These are phyloP conservation scores for Galaxias olidus DNA, from an alignment of 2,797 vertebrate species.

Conservation along the genomic window DNA sequence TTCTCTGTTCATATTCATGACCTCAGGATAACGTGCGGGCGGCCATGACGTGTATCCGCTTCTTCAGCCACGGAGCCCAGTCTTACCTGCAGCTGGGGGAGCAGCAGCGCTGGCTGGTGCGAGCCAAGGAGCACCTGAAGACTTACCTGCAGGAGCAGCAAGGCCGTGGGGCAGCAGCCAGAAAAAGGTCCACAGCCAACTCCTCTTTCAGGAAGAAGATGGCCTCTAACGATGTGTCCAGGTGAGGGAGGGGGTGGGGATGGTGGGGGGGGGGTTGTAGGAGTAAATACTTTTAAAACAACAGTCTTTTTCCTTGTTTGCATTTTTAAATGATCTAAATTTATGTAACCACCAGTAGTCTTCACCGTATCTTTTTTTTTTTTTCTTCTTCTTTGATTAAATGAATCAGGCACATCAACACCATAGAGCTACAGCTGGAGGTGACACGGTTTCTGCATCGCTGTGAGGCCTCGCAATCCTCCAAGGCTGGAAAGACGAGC, in stretches of 20 bases:
- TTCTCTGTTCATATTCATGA: background rate
- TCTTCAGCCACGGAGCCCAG: conserved; percentile 88
- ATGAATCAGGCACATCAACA: conserved; percentile 88
- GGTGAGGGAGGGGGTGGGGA: conserved; percentile 65
- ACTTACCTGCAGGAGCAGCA: conserved; percentile 94
- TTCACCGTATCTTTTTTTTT: background rate
- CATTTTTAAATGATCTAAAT: background rate
- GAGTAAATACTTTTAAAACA: background rate
- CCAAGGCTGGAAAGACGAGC: conserved; percentile 57
- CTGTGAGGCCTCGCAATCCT: conserved; percentile 81
- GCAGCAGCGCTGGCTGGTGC: conserved; percentile 88
- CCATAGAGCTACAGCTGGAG: conserved; percentile 95
- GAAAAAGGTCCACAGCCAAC: conserved; percentile 73
- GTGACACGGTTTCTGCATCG: conserved; percentile 93
- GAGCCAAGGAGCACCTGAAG: conserved; percentile 95
- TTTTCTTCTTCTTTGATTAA: background rate
- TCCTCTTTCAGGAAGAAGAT: conserved; percentile 92
- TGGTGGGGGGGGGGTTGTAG: background rate
- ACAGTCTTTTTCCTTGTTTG: background rate
- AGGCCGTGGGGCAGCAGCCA: conserved; percentile 70
- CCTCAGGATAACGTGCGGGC: conserved; percentile 93
- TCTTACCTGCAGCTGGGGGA: conserved; percentile 90
- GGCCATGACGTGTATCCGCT: conserved; percentile 96
- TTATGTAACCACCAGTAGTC: background rate
- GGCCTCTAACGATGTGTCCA: conserved; percentile 91